These are phyloP conservation scores for Reticulitermes lucifugus DNA, from an alignment of 2,888 invertebrate genomes.

Conservation along the genomic window DNA sequence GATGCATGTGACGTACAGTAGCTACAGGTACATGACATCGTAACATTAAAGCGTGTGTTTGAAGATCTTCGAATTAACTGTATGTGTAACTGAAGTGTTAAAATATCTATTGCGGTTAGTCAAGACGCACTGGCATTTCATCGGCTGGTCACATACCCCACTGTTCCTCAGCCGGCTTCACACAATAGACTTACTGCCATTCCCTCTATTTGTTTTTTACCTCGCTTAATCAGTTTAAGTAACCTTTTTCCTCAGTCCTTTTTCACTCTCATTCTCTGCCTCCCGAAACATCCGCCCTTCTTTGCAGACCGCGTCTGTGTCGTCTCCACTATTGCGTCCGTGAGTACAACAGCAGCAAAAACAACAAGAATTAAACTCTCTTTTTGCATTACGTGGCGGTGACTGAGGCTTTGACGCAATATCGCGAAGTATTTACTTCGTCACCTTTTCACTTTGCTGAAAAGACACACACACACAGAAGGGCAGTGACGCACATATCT, in stretches of 20 bases:
- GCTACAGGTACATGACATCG: no score
- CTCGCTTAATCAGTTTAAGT: conserved; percentile 51
- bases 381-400: conserved; percentile 1
- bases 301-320: conserved; percentile 15
- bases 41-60: no score
- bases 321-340: conserved; percentile 18
- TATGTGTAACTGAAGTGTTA: no score
- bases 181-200: conserved; percentile 6
- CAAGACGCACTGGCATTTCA: neutral
- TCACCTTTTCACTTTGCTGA: conserved; percentile 37
- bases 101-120: neutral
- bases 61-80: no score
- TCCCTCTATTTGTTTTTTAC: conserved; percentile 25
- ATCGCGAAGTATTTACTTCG: neutral
- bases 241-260: conserved; percentile 42
- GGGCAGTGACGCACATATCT: neutral
- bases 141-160: neutral
- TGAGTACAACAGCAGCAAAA: conserved; percentile 1
- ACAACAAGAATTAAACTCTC: conserved; percentile 18
- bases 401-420: neutral
- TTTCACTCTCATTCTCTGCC: conserved; percentile 29
- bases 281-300: conserved; percentile 14
- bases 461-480: conserved; percentile 20
- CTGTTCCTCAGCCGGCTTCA: neutral
- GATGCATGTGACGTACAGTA: no score